Percentiles rank a stretch among this genome's conserved stretches.
Evolutionary conservation across 1,140 invertebrate species (phyloP).

Genomic region (Archivesica marissinica): DNA sequence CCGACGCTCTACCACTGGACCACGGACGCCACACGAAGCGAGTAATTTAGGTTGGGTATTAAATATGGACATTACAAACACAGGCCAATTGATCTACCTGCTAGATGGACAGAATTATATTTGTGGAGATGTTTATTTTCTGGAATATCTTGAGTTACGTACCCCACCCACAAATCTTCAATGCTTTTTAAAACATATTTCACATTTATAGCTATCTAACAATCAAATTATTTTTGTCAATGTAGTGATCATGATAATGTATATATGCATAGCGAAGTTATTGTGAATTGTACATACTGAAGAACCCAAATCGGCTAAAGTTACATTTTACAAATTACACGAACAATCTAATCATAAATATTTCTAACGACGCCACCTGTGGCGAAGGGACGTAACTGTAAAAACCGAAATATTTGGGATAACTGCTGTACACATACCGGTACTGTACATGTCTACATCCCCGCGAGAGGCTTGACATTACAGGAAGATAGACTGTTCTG

Average conservation of each 20-base stretch:
- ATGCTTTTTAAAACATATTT: neutral
- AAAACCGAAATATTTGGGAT: neutral
- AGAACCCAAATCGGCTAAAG: neutral
- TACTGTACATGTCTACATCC: too few relatives aligned
- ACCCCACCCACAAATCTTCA: constrained; percentile 5
- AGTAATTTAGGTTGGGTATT: neutral
- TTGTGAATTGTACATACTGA: neutral
- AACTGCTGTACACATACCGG: neutral
- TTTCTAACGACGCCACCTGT: constrained; percentile 27
- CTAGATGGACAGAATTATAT: neutral
- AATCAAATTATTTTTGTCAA: neutral
- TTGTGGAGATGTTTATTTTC: neutral
- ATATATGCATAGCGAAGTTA: neutral
- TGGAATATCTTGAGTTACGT: neutral
- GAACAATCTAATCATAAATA: neutral
- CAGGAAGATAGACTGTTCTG: too few relatives aligned
- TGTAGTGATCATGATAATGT: neutral
- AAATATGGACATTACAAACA: neutral
- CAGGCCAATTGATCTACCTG: neutral
- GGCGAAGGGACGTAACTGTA: neutral
- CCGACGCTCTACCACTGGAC: neutral
- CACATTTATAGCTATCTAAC: neutral
- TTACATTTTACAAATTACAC: neutral
- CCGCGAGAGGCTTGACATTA: too few relatives aligned
- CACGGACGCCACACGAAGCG: neutral